Evolutionary conservation across 2,797 vertebrate genomes (phyloP).

Genomic region (Gouania willdenowi): DNA sequence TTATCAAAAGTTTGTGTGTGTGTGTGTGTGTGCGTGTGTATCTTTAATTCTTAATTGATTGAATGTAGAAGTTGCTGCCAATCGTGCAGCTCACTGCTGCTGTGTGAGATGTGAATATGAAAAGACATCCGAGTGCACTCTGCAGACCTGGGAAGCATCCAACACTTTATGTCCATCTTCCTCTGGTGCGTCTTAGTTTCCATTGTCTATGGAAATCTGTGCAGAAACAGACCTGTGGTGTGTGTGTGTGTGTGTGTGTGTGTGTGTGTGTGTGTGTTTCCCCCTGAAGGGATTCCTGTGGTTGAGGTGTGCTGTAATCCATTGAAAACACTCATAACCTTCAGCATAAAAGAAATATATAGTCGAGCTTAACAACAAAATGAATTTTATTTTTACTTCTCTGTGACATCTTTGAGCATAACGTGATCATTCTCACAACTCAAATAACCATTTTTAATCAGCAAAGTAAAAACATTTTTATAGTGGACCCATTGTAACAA

Average conservation of each 20-base stretch:
- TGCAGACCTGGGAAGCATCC: constrained; percentile 24
- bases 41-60: constrained; percentile 26
- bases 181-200: constrained; percentile 9
- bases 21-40: neutral
- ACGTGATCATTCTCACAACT: constrained; percentile 36
- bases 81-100: constrained; percentile 1
- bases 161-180: constrained; percentile 29
- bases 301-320: constrained; percentile 23
- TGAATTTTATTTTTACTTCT: constrained; percentile 40
- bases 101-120: constrained; percentile 40
- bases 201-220: constrained; percentile 40
- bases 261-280: neutral
- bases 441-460: constrained; percentile 32
- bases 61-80: constrained; percentile 7
- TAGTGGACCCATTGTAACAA: constrained; percentile 1
- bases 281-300: constrained; percentile 34
- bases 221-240: constrained; percentile 12
- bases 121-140: constrained; percentile 21
- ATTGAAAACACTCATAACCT: neutral
- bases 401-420: constrained; percentile 30
- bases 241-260: neutral
- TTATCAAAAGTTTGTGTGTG: neutral
- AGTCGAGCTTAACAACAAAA: constrained; percentile 55
- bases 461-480: constrained; percentile 8
- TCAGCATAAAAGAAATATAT: constrained; percentile 36